These are phyloP conservation scores for Nothura maculosa DNA, from an alignment of 2,797 vertebrate species.

Conservation along the genomic window DNA sequence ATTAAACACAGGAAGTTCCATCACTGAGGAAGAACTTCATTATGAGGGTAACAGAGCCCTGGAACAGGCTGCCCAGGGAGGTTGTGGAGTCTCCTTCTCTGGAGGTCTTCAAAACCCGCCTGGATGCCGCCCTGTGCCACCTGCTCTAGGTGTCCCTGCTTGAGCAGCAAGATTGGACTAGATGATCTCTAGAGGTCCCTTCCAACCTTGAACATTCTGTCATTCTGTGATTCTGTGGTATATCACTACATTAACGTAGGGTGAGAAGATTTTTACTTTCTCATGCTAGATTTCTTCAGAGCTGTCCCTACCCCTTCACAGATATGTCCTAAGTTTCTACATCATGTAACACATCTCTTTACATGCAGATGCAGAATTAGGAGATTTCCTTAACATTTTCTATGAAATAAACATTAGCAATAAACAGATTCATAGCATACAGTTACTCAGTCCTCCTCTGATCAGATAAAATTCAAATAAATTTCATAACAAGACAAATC, in stretches of 20 bases:
- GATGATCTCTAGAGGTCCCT: too few species aligned
- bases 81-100: too few species aligned
- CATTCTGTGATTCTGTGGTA: too few species aligned
- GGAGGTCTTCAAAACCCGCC: too few species aligned
- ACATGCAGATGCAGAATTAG: neutral
- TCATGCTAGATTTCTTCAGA: neutral
- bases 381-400: neutral
- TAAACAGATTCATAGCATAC: neutral
- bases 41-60: too few species aligned
- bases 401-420: neutral
- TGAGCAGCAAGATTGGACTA: too few species aligned
- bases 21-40: too few species aligned
- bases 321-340: neutral
- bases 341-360: accelerated
- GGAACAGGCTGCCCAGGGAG: too few species aligned
- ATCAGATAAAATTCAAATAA: neutral
- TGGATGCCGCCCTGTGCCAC: too few species aligned
- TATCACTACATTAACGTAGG: neutral
- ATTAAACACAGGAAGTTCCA: too few species aligned
- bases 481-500: neutral
- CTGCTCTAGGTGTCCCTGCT: too few species aligned
- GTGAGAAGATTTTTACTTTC: neutral
- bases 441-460: neutral
- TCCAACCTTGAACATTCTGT: too few species aligned
- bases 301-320: neutral